Conservation (phyloP, 2,888 invertebrate species). For the Cataglyphis livida region DNA sequence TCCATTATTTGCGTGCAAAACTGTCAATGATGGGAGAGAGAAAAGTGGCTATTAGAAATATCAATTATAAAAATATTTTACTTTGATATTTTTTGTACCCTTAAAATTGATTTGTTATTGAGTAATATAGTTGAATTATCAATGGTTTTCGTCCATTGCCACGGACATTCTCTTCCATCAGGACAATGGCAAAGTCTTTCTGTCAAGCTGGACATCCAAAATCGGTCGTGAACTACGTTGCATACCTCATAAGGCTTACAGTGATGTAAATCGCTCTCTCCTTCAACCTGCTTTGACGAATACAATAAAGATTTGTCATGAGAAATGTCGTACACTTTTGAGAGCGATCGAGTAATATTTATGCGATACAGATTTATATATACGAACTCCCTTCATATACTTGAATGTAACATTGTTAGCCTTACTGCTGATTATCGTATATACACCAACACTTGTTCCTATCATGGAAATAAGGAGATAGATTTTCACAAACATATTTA, state of each 20-base stretch:
- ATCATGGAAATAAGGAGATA: slow-evolving; percentile 52
- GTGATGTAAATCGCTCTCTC: slow-evolving; percentile 88
- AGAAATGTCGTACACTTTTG: not conserved
- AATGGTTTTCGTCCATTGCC: slow-evolving; percentile 84
- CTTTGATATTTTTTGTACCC: slow-evolving; percentile 84
- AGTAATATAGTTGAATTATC: slow-evolving; percentile 85
- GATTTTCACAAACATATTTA: slow-evolving; percentile 56
- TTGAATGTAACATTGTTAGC: slow-evolving; percentile 78
- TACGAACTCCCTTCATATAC: slow-evolving; percentile 79
- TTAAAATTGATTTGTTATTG: slow-evolving; percentile 88
- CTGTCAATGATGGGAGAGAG: slow-evolving; percentile 82
- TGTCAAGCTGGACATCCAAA: slow-evolving; percentile 88
- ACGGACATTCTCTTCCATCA: slow-evolving; percentile 86
- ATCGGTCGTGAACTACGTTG: slow-evolving; percentile 87
- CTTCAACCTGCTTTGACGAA: slow-evolving; percentile 86
- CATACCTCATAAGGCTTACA: slow-evolving; percentile 87
- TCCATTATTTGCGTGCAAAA: slow-evolving; percentile 86
- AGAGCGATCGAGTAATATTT: slow-evolving; percentile 14
- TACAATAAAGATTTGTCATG: slow-evolving; percentile 24
- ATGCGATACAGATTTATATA: slow-evolving; percentile 23
- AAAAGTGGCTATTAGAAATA: slow-evolving; percentile 42
- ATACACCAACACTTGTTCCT: slow-evolving; percentile 63
- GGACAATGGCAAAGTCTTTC: slow-evolving; percentile 89
- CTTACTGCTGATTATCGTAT: slow-evolving; percentile 79
- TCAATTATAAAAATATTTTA: slow-evolving; percentile 17